These are phyloP conservation scores for Metopolophium dirhodum DNA, from an alignment of 1,140 invertebrate species.

Conservation along the genomic window DNA sequence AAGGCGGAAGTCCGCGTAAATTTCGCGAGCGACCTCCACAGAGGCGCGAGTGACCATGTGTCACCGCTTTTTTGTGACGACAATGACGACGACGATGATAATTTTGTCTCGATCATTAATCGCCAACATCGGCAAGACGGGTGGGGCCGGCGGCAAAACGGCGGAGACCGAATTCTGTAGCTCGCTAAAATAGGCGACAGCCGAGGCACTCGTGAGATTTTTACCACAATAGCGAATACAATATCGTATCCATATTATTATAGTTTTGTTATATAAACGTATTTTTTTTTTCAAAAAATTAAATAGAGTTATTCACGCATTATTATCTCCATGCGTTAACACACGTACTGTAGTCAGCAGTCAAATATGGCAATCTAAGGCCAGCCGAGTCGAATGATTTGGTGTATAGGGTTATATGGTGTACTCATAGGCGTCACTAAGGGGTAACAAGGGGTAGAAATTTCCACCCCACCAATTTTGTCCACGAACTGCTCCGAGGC, in stretches of 20 bases:
- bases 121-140: background rate
- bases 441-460: too few relatives aligned
- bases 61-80: background rate
- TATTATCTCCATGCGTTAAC: background rate
- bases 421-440: too few relatives aligned
- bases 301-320: background rate
- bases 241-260: background rate
- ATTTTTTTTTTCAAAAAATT: background rate
- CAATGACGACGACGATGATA: background rate
- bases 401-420: too few relatives aligned
- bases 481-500: too few relatives aligned
- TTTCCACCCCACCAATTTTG: too few relatives aligned
- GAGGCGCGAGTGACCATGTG: background rate
- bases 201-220: background rate
- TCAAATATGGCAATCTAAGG: background rate
- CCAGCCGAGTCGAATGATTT: background rate
- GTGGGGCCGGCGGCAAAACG: too few relatives aligned
- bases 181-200: background rate
- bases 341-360: too few relatives aligned
- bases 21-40: background rate
- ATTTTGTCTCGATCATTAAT: background rate
- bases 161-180: background rate
- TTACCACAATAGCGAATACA: background rate
- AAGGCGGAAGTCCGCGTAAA: constrained; percentile 33
- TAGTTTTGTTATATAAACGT: background rate